Percentiles rank a stretch among this genome's conserved stretches.
Evolutionary conservation across 2,113 vertebrate species (phyloP).

Genomic region (Lynx canadensis): DNA sequence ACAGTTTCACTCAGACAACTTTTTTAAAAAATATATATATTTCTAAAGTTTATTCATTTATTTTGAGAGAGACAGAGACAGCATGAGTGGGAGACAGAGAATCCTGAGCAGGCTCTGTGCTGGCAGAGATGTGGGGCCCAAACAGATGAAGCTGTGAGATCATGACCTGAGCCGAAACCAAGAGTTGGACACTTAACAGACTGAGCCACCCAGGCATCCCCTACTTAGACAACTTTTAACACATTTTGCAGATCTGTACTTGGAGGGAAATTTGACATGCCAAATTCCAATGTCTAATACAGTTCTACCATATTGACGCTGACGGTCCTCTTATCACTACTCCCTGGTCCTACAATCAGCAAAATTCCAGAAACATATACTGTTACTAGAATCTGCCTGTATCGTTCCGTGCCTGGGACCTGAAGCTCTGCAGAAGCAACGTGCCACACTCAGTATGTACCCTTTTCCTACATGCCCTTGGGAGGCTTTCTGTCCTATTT

Average conservation of each 20-base stretch:
- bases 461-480: background rate
- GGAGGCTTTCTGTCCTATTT: background rate
- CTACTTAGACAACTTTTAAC: background rate
- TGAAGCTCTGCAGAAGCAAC: background rate
- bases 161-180: no score
- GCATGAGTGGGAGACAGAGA: no score
- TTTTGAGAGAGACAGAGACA: no score
- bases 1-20: background rate
- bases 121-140: no score
- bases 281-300: background rate
- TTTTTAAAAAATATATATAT: background rate
- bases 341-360: background rate
- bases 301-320: fast-evolving
- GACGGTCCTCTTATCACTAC: background rate
- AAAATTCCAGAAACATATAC: background rate
- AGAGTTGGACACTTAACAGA: no score
- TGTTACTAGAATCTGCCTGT: background rate
- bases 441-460: no score
- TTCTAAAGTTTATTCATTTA: no score
- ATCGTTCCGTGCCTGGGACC: background rate
- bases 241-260: background rate
- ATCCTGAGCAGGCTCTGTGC: no score
- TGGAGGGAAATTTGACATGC: background rate
- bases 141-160: no score
- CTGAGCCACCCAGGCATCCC: no score